Percentiles rank a stretch among this genome's conserved stretches.
phyloP scores from a whole-genome alignment of 2,888 invertebrate genomes.

The Dendrolimus pini region DNA sequence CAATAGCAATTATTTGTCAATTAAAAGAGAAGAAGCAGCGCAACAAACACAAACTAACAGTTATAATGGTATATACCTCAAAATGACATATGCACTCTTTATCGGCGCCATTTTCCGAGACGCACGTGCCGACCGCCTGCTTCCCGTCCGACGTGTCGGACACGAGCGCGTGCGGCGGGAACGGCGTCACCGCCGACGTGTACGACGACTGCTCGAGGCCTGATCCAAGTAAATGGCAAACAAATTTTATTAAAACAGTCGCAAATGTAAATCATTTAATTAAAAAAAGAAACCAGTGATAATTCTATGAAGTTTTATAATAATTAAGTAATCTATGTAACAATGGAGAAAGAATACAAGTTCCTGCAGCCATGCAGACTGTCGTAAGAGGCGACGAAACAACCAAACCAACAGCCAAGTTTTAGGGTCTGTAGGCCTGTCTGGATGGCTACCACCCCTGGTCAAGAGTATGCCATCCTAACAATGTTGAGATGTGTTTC shows the following conservation, averaged over 20 bases:
- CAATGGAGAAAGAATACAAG: background rate
- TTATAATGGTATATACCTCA: constrained; percentile 62
- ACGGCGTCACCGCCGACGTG: constrained; percentile 82
- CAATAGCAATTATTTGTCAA: too few species aligned
- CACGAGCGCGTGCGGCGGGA: constrained; percentile 74
- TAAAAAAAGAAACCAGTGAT: background rate
- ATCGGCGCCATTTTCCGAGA: constrained; percentile 80
- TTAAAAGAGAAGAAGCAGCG: too few species aligned
- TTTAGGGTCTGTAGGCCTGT: too few species aligned
- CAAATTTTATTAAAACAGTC: background rate
- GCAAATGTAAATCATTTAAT: background rate
- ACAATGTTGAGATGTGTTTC: too few species aligned
- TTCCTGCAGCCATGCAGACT: too few species aligned
- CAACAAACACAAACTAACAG: too few species aligned
- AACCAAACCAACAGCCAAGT: too few species aligned
- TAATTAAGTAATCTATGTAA: background rate
- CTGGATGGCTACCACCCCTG: too few species aligned
- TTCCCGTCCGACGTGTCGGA: constrained; percentile 44
- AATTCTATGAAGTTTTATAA: background rate
- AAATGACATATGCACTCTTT: constrained; percentile 90
- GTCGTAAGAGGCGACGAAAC: too few species aligned
- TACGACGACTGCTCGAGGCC: constrained; percentile 85
- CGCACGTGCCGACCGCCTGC: constrained; percentile 73
- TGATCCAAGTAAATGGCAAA: constrained; percentile 29
- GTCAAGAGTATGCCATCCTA: too few species aligned